Evolutionary conservation across 2,797 vertebrate species (phyloP).

Genomic region (Pipistrellus pygmaeus): DNA sequence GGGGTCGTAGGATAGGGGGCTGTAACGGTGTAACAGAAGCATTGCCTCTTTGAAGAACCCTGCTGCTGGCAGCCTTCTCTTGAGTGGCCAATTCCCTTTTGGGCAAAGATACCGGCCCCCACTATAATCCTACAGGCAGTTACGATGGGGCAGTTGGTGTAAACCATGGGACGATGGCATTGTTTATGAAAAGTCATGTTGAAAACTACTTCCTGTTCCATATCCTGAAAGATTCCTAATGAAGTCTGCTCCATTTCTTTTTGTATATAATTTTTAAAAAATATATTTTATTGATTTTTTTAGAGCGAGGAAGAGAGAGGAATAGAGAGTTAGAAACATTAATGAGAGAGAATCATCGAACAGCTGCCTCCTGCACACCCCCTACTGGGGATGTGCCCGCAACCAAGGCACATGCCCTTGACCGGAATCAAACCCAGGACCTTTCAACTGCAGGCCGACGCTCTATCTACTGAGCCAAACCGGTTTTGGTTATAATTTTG

Average conservation of each 20-base stretch:
- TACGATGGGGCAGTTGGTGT: not conserved
- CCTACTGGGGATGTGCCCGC: no score
- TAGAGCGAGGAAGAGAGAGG: no score
- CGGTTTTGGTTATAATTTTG: not conserved
- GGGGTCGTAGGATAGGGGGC: no score
- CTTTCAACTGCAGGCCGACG: no score
- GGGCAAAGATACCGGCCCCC: not conserved
- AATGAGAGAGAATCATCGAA: no score
- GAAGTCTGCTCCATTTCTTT: not conserved
- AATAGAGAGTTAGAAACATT: no score
- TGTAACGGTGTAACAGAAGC: not conserved
- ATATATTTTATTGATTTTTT: no score
- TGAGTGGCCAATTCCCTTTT: not conserved
- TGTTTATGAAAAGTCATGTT: not conserved
- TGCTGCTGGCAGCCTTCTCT: not conserved
- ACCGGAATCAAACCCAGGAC: no score
- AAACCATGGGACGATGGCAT: not conserved
- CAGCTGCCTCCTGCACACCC: no score
- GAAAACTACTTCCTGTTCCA: not conserved
- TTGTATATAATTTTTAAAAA: no score
- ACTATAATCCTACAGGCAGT: not conserved
- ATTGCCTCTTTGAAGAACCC: not conserved
- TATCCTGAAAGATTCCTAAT: not conserved
- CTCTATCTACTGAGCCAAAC: no score
- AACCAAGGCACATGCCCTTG: no score